Percentiles rank a stretch among this genome's conserved stretches.
These are phyloP conservation scores for Athalia circularis DNA, from an alignment of 2,888 invertebrate species.

Conservation along the genomic window DNA sequence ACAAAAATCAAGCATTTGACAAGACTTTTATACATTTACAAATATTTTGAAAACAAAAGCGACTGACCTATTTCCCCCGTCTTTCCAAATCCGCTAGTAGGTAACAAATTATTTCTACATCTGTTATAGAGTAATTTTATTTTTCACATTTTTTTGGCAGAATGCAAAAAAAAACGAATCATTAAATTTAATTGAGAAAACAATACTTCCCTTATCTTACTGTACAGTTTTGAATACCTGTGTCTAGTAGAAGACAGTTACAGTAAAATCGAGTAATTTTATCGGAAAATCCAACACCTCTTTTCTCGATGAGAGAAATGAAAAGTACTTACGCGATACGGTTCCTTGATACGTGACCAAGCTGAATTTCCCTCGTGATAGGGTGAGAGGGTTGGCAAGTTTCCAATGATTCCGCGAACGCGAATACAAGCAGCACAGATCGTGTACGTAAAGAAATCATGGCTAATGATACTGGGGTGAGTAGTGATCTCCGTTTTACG, in stretches of 20 bases:
- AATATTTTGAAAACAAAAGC: too few species aligned
- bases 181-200: too few species aligned
- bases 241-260: background rate
- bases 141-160: too few species aligned
- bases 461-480: conserved; percentile 5
- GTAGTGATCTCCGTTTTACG: conserved; percentile 15
- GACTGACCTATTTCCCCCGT: too few species aligned
- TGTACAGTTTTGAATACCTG: background rate
- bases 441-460: conserved; percentile 2
- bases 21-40: too few species aligned
- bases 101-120: too few species aligned
- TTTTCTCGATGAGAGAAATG: background rate
- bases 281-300: background rate
- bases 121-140: too few species aligned
- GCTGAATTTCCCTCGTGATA: conserved; percentile 34
- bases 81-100: too few species aligned
- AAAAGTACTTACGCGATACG: background rate
- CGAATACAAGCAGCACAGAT: background rate
- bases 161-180: too few species aligned
- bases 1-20: too few species aligned
- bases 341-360: conserved; percentile 24
- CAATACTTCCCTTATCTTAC: background rate
- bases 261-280: background rate
- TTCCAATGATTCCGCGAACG: conserved; percentile 46
- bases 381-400: conserved; percentile 21